Conservation (phyloP, 2,888 invertebrate genomes). For the Subacronicta megacephala region DNA sequence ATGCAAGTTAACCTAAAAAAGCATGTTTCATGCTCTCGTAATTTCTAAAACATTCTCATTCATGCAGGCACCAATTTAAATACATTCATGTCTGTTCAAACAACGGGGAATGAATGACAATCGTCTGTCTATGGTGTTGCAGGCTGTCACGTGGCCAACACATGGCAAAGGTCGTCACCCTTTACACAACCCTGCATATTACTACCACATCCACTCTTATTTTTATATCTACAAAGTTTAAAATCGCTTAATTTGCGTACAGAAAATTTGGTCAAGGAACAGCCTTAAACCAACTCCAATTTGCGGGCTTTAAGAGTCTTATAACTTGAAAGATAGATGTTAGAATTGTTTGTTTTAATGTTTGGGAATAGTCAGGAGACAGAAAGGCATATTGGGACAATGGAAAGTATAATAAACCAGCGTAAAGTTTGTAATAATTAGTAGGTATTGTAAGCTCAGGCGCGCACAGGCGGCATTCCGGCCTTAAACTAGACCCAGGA, state of each 20-base stretch:
- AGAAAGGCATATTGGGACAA: constrained; percentile 59
- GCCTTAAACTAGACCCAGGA: constrained; percentile 25
- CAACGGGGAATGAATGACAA: constrained; percentile 63
- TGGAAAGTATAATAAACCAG: constrained; percentile 65
- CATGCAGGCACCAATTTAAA: constrained; percentile 42
- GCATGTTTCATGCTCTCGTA: constrained; percentile 27
- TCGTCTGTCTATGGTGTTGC: constrained; percentile 43
- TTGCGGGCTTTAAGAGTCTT: constrained; percentile 12
- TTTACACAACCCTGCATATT: constrained; percentile 53
- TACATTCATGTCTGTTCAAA: constrained; percentile 52
- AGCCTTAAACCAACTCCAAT: constrained; percentile 8
- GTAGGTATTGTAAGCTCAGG: constrained; percentile 29
- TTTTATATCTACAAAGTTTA: background rate
- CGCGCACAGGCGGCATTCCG: constrained; percentile 39
- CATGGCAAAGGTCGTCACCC: constrained; percentile 73
- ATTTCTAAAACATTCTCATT: constrained; percentile 43
- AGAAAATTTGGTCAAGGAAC: background rate
- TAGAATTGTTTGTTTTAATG: background rate
- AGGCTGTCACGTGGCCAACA: constrained; percentile 66
- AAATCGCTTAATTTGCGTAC: constrained; percentile 13
- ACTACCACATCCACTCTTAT: constrained; percentile 5
- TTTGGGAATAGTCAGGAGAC: constrained; percentile 17
- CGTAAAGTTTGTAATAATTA: constrained; percentile 58
- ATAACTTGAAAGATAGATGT: background rate
- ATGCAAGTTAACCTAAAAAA: background rate